These are phyloP conservation scores for Catamblyrhynchus diadema DNA, from an alignment of 2,797 vertebrate species.

Conservation along the genomic window DNA sequence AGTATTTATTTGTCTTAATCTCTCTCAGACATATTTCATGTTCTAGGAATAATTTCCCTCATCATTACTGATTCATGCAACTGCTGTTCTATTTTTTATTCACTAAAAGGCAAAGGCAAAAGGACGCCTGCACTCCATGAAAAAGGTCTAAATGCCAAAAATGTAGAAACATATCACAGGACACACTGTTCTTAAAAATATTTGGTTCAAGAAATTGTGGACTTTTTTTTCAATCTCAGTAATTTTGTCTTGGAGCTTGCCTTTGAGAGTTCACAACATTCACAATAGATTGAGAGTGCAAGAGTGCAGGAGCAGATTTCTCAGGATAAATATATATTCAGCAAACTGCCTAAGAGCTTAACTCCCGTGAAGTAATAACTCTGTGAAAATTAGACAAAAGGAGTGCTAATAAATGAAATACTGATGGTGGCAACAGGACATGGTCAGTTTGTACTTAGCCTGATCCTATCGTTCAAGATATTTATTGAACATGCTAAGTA, in stretches of 20 bases:
- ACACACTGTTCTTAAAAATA: not conserved
- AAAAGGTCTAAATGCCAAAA: conserved; percentile 28
- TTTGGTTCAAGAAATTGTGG: not conserved
- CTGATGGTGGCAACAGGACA: not conserved
- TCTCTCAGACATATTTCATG: conserved; percentile 25
- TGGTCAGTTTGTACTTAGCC: not conserved
- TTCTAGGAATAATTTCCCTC: conserved; percentile 7
- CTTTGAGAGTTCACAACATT: not conserved
- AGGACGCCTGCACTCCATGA: not conserved
- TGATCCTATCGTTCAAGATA: not conserved
- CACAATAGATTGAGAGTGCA: not conserved
- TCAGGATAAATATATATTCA: not conserved
- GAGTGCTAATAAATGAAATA: not conserved
- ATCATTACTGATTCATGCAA: not conserved
- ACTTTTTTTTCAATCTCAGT: not conserved
- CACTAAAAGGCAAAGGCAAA: conserved; percentile 8
- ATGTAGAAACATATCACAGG: not conserved
- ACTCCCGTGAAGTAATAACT: not conserved
- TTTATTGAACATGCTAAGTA: not conserved
- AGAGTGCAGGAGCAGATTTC: not conserved
- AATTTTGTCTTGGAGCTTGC: not conserved
- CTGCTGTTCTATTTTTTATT: not conserved
- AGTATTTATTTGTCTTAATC: conserved; percentile 67
- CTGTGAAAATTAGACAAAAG: not conserved
- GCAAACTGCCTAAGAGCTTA: not conserved